Percentiles rank a stretch among this genome's conserved stretches.
Evolutionary conservation across 2,888 invertebrate genomes (phyloP).

Genomic region (Drosophila borealis): DNA sequence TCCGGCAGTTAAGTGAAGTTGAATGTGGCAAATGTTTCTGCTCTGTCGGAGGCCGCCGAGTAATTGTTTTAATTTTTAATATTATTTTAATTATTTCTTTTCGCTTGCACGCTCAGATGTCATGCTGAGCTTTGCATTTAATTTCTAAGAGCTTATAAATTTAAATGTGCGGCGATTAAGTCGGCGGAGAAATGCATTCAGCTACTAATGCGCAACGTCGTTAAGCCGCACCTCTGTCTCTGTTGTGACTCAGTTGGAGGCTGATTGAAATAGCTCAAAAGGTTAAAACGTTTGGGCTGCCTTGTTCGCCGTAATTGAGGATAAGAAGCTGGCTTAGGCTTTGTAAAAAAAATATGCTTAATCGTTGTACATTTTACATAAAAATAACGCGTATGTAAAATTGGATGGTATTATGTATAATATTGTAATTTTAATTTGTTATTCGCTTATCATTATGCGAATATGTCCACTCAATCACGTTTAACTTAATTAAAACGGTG

Average conservation of each 20-base stretch:
- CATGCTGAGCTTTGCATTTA: slow-evolving; percentile 64
- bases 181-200: slow-evolving; percentile 56
- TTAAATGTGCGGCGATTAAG: slow-evolving; percentile 68
- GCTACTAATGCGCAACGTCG: slow-evolving; percentile 54
- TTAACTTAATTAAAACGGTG: too few species aligned
- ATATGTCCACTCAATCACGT: too few species aligned
- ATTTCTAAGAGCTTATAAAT: slow-evolving; percentile 68
- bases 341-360: not conserved
- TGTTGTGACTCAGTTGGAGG: slow-evolving; percentile 32
- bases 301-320: not conserved
- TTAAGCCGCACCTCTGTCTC: slow-evolving; percentile 46
- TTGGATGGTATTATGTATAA: too few species aligned
- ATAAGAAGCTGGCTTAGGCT: not conserved
- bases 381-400: not conserved
- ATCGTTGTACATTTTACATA: not conserved
- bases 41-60: slow-evolving; percentile 41
- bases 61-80: slow-evolving; percentile 64
- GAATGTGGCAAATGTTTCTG: slow-evolving; percentile 60
- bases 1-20: slow-evolving; percentile 40
- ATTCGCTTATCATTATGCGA: too few species aligned
- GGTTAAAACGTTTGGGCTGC: slow-evolving; percentile 15
- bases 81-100: slow-evolving; percentile 55
- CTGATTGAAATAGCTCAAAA: slow-evolving; percentile 13
- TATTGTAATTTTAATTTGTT: too few species aligned
- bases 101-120: slow-evolving; percentile 40